Base-by-base conservation (phyloP, 2,888 invertebrate species). In the Pristionchus maxplancki region DNA sequence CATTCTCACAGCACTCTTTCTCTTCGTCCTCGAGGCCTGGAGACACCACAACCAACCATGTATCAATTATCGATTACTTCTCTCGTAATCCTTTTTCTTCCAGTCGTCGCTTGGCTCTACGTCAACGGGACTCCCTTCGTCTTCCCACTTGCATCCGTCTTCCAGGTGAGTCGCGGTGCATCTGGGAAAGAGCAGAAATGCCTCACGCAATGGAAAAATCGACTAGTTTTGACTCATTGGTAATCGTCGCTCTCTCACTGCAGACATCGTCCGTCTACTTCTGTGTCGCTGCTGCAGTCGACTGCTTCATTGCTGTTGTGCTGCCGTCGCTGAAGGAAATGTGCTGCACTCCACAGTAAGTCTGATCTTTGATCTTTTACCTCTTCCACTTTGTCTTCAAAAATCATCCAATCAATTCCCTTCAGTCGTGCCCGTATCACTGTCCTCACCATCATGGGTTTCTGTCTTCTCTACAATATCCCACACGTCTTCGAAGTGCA, bases 1-100 rank as follows among this genome's bases (percentile, higher is more conserved):
- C 82, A 93, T 94, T 20, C 90, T 94, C 67, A 93, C 93, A 1
- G 94, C 94, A 13, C 93, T 94, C 93, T 94, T 94, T 88, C 90
- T 94, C 64, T 94, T 94, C 88, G 94, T 94, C 31, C 89, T 94
- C 81, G 94, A 94, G 88, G 93, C 94, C 1, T 94, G 94, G 94
- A 71, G 94, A 62, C 94, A 94, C 90, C 94, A 94, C 89, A 91
- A 93, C 34, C 91, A 93, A 89, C 92, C 92, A 31, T 89, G 93
- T 93, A 88, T n/a, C 48, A 17, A 48, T 24, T 81, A 48, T 37
- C 34, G 28, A 83, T 83, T 53, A 83, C 82, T n/a, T n/a, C n/a
- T n/a, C n/a, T n/a, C 53, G 82, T 83, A 83, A 78, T 37, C 48
- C 31, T 37, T 17, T 17, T 8, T 24, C 17, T 50, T 34, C 78